Evolutionary conservation across 2,888 invertebrate species (phyloP), one percentile per base, ranked within the genome.

Genomic region (Thymelicus lineola): DNA sequence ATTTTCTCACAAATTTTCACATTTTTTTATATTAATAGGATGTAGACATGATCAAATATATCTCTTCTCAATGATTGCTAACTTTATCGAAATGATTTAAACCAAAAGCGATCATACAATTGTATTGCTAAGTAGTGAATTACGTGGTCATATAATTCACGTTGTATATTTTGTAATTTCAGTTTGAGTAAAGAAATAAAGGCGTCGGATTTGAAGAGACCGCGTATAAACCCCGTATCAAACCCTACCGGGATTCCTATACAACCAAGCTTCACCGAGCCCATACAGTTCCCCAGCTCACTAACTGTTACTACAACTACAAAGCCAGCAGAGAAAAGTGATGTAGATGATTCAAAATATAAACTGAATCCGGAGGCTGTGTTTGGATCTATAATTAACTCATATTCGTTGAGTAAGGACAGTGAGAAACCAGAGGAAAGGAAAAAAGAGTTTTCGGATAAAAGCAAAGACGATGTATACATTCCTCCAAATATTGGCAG

Each of bases 171-270:
- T 65, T 59, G 12, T 59, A 57, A 28, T 91, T 92, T 28, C 92
- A 94, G 94, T 72, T 79, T 93, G 20, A 89, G 79, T 77, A 93
- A 93, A 79, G 90, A 91, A 72, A 75, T 90, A 48, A 90, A 93
- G 77, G 82, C 81, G 9, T 75, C 87, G 1, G 89, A 91, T 12
- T 72, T 87, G 70, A 91, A 91, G 72, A 82, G 90, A 1, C 91
- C 82, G 36, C 82, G 91, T 0, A 74, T 84, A 0, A 81, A 82
- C 28, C 87, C 90, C 0, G 46, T 80, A 0, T 80, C 88, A 0
- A 84, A 84, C 35, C 76, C 82, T 0, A 65, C 73, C 10, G 17
- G 61, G 73, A 6, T 75, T 55, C 70, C 72, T 20, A 50, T 67
- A 0, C 73, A 74, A n/a, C 74, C 79, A 0, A 67, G 77, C 0